Evolutionary conservation across 2,888 invertebrate genomes (phyloP), one percentile per base, ranked within the genome.

Genomic region (Heteromyza rotundicornis): DNA sequence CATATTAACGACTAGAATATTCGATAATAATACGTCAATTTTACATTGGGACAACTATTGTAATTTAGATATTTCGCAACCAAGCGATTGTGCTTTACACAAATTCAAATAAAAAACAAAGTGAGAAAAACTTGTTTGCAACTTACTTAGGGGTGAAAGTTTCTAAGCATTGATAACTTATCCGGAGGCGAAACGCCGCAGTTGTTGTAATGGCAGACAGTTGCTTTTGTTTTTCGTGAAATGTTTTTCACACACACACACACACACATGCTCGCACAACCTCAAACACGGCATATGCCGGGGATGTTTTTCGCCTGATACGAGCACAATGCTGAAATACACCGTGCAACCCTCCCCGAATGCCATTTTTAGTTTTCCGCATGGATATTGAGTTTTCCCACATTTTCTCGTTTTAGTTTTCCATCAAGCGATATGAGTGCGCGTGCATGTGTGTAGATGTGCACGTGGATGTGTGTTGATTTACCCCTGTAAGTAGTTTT

Each of bases 261-360:
- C 49, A 49, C 50, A 50, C 55, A 52, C 27, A n/a, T 32, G 27
- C 62, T 70, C 47, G 69, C 66, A 24, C 35, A 16, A 57, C 47
- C 16, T 16, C 1, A 35, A 19, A 65, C 63, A 57, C n/a, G n/a
- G n/a, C 51, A 63, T 58, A 74, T 73, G 72, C 62, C 64, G 73
- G 75, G 75, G 73, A 68, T 74, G 73, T 70, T 74, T 76, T 76
- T 71, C 69, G 67, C 62, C 24, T 60, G 63, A 23, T 50, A 50
- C 50, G 40, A 7, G 3, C 12, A 40, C 40, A 40, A 40, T n/a
- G 7, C n/a, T 50, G 50, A 50, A 22, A 23, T 12, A 20, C 20
- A 3, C 19, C 10, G 19, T n/a, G n/a, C 40, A 7, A 40, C 40
- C 40, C 10, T 14, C 12, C 40, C 20, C 68, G 69, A 75, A 74